Evolutionary conservation across 1,140 invertebrate species (phyloP).

Genomic region (Psix sp.): DNA sequence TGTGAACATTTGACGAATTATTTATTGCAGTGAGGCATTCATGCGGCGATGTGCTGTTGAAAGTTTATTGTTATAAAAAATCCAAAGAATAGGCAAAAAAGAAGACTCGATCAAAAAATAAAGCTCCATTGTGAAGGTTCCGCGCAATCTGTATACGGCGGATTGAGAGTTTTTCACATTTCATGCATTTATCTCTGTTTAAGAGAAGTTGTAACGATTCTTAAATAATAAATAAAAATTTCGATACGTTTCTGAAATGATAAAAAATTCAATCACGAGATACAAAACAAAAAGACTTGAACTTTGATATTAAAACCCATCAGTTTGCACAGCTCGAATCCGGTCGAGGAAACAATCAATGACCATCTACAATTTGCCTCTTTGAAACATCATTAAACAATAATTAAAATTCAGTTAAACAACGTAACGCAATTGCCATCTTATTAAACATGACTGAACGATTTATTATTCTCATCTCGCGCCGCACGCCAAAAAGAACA

Average conservation of each 20-base stretch:
- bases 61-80: no score
- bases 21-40: no score
- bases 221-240: constrained; percentile 23
- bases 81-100: no score
- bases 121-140: no score
- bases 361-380: constrained; percentile 27
- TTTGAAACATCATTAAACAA: constrained; percentile 51
- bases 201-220: no score
- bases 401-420: constrained; percentile 57
- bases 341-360: constrained; percentile 38
- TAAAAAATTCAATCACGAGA: constrained; percentile 36
- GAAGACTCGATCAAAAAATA: no score
- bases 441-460: constrained; percentile 57
- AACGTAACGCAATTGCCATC: constrained; percentile 49
- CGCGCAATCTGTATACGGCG: no score
- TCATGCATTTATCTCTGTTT: no score
- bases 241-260: constrained; percentile 27
- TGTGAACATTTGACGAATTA: no score
- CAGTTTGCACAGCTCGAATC: constrained; percentile 26
- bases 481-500: constrained; percentile 25
- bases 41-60: no score
- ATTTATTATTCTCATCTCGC: constrained; percentile 39
- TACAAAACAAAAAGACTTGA: constrained; percentile 39
- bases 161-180: no score
- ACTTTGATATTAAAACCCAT: constrained; percentile 52